Evolutionary conservation across 2,797 vertebrate genomes (phyloP), one percentile per base, ranked within the genome.

Genomic region (Amblyraja radiata): DNA sequence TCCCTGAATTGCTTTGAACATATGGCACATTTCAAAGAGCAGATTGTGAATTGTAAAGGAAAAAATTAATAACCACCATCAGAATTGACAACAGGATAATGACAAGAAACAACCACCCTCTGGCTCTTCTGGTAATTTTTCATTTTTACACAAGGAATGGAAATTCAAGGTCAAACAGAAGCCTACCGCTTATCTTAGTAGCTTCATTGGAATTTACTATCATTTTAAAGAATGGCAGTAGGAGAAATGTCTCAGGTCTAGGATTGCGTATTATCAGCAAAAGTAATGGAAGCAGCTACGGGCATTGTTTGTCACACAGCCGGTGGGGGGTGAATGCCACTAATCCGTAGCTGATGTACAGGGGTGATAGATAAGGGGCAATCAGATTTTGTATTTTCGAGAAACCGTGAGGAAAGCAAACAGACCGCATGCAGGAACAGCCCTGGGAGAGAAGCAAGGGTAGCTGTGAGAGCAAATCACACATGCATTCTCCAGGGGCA

Each of bases 21-120:
- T 98, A 98, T 98, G 97, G 97, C 97, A 97, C 97, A 97, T 98
- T 97, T 98, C 97, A 97, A 97, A 97, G 97, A 98, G 95, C 97
- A 98, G 97, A 98, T 97, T 98, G 97, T 96, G 97, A 97, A 98
- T 97, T 97, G 97, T 98, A 97, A 98, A 98, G 95, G 97, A 97
- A 97, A 97, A 97, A 98, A 98, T 98, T 97, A 98, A 98, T 97
- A 98, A 97, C 97, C 97, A 97, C 96, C 96, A 96, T 96, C 95
- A 96, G 96, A 96, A 97, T 97, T 96, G 97, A 96, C 97, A 97
- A 97, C 96, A 97, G 95, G 96, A 96, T 97, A 97, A 97, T 97
- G 96, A 97, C 95, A 96, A 96, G 96, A 96, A 97, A 96, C 96
- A 97, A 96, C 96, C 95, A 97, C 95, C 96, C 96, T 96, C 96